These are phyloP conservation scores for Pitta sordida DNA, from an alignment of 2,113 vertebrate species.

Conservation along the genomic window DNA sequence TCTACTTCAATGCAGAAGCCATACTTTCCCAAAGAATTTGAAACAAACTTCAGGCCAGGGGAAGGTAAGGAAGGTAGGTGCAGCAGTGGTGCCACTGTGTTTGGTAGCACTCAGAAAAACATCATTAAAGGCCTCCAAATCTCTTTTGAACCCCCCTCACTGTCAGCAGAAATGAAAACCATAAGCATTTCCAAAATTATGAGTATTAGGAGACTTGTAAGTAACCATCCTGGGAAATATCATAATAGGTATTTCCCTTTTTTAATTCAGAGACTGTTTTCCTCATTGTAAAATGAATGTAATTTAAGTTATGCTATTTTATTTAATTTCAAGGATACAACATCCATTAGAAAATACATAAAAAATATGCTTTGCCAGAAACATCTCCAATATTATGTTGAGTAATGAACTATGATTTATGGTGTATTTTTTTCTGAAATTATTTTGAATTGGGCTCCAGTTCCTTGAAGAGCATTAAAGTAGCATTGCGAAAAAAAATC, in stretches of 20 bases:
- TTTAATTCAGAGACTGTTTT: neutral
- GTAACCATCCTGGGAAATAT: neutral
- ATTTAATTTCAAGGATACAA: conserved; percentile 19
- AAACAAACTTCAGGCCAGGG: neutral
- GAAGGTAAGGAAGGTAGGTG: neutral
- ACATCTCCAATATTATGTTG: neutral
- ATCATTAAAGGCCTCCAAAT: neutral
- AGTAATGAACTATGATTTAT: conserved; percentile 29
- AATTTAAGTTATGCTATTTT: neutral
- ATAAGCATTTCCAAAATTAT: neutral
- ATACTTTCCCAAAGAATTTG: neutral
- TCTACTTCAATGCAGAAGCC: neutral
- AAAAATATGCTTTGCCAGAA: conserved; percentile 14
- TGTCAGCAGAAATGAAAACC: neutral
- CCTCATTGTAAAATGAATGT: neutral
- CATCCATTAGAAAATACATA: conserved; percentile 5
- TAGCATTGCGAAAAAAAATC: neutral
- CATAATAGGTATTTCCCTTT: neutral
- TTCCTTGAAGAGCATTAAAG: neutral
- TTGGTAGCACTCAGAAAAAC: neutral
- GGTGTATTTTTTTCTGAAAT: neutral
- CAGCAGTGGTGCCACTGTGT: neutral
- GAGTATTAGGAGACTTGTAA: neutral
- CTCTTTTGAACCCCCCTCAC: fast-evolving
- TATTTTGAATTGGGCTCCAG: neutral